Percentiles rank a stretch among this genome's conserved stretches.
Evolutionary conservation across 2,888 invertebrate genomes (phyloP).

Genomic region (Drosophila atripex): DNA sequence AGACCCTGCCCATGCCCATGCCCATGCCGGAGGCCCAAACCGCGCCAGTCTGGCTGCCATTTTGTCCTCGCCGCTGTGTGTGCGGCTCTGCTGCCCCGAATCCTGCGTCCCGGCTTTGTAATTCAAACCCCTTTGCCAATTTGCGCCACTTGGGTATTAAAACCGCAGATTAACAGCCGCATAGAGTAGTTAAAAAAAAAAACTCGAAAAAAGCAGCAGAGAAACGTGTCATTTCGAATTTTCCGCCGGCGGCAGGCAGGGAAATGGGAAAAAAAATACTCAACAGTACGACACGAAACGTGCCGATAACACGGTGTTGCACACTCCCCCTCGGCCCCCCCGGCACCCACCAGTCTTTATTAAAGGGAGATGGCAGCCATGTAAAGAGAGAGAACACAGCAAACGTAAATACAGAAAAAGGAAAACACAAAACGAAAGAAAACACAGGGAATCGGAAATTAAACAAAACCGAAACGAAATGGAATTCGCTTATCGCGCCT

Average conservation of each 20-base stretch:
- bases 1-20: background rate
- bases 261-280: slow-evolving; percentile 28
- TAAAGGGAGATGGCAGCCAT: slow-evolving; percentile 17
- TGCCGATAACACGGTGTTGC: slow-evolving; percentile 81
- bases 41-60: slow-evolving; percentile 48
- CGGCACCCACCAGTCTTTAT: slow-evolving; percentile 37
- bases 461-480: slow-evolving; percentile 78
- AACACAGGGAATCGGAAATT: slow-evolving; percentile 76
- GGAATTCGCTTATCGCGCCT: slow-evolving; percentile 81
- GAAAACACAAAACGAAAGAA: slow-evolving; percentile 40
- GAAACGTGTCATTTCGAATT: slow-evolving; percentile 77
- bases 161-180: slow-evolving; percentile 78
- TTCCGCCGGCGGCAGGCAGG: slow-evolving; percentile 55
- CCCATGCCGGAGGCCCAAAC: slow-evolving; percentile 13
- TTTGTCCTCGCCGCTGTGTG: slow-evolving; percentile 41
- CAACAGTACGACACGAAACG: slow-evolving; percentile 68
- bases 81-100: slow-evolving; percentile 14
- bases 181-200: slow-evolving; percentile 70
- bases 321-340: slow-evolving; percentile 54
- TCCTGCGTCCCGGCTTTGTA: slow-evolving; percentile 38
- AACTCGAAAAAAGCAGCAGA: slow-evolving; percentile 23
- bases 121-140: slow-evolving; percentile 75
- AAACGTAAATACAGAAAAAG: slow-evolving; percentile 64
- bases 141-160: slow-evolving; percentile 77
- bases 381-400: slow-evolving; percentile 1